Evolutionary conservation across 2,888 invertebrate species (phyloP), one percentile per base, ranked within the genome.

Genomic region (Catocala nupta): DNA sequence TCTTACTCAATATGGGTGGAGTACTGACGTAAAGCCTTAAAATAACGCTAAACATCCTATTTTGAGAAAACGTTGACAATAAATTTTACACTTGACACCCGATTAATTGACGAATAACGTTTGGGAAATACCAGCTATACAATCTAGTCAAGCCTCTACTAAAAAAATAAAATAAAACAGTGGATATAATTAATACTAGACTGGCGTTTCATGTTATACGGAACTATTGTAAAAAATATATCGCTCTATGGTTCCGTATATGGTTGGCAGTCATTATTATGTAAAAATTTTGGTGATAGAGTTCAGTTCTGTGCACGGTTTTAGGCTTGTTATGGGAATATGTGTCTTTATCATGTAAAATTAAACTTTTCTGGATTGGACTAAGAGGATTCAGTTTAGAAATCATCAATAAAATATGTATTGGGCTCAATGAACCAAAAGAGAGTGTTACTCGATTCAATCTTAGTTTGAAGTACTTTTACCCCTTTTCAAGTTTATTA

Each of bases 41-140:
- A 60, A 43, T 36, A 50, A 9, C 25, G 43, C 9, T 11, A 55
- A 53, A 68, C 61, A 66, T 68, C 53, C 60, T 68, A 64, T 60
- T 65, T 42, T 10, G 62, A 64, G 62, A 69, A 59, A 64, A 62
- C 48, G 59, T 58, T 44, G 58, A 66, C 73, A 63, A 69, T 77
- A 73, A 75, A 80, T 82, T 78, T 73, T 75, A 73, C 56, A 71
- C 60, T 68, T 68, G 73, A 75, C 70, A 77, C 67, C 72, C 44
- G 70, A 71, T 73, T 79, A 78, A 76, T 81, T 75, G 74, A 67
- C 65, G 48, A 65, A 68, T 59, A 71, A 73, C 60, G 58, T 68
- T 60, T 73, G 73, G 83, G 81, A 72, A 83, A 80, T 76, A 74
- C 85, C 78, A 36, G 61, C 59, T 45, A 13, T 68, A 60, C 51